A percentile compares a stretch with the other conserved stretches of the same genome.
Evolutionary conservation across 2,797 vertebrate genomes (phyloP).

Genomic region (Oophaga sylvatica): DNA sequence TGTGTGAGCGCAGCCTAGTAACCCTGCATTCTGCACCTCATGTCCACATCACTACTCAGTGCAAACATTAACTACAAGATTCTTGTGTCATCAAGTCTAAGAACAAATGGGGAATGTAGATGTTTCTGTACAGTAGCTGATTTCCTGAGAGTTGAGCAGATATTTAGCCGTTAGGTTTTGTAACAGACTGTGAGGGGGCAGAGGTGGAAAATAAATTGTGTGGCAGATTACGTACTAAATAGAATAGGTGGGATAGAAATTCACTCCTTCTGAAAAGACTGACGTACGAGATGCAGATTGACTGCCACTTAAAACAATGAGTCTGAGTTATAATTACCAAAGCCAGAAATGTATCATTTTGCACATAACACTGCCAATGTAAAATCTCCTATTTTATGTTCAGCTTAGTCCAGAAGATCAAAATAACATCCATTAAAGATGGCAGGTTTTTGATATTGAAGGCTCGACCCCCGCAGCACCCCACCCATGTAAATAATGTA

Average conservation of each 20-base stretch:
- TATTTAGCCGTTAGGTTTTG: background rate
- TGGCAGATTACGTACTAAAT: slow-evolving; percentile 15
- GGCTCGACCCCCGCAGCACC: too few relatives aligned
- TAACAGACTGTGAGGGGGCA: slow-evolving; percentile 23
- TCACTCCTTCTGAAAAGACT: slow-evolving; percentile 7
- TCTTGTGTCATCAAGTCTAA: background rate
- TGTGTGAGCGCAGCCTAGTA: background rate
- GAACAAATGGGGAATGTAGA: background rate
- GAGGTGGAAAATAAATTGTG: slow-evolving; percentile 31
- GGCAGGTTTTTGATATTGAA: too few relatives aligned
- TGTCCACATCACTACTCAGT: background rate
- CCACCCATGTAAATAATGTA: too few relatives aligned
- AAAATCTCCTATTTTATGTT: background rate
- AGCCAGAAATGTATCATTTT: background rate
- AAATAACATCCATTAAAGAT: too few relatives aligned
- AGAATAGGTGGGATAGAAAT: slow-evolving; percentile 24
- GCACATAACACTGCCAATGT: background rate
- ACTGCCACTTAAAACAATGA: slow-evolving; percentile 4
- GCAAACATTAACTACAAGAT: background rate
- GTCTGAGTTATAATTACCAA: background rate
- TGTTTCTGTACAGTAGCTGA: background rate
- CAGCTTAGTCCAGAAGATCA: background rate
- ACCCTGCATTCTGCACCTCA: background rate
- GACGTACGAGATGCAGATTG: background rate
- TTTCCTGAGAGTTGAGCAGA: background rate